These are phyloP conservation scores for Rhadinocentrus ornatus DNA, from an alignment of 2,797 vertebrate genomes.

Conservation along the genomic window DNA sequence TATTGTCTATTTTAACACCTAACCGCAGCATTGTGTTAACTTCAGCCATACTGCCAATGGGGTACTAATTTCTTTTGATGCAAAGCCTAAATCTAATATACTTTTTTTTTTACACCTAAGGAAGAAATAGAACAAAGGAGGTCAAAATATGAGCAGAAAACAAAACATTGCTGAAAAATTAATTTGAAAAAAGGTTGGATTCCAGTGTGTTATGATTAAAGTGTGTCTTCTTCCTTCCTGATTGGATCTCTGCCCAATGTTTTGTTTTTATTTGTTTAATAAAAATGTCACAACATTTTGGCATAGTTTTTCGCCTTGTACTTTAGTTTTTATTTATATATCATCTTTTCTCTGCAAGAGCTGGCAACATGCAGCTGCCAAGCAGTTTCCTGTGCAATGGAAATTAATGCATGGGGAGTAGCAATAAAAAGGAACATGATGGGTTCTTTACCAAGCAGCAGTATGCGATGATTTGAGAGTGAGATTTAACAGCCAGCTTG, in stretches of 20 bases:
- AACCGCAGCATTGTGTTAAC: too few species aligned
- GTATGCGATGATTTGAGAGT: background rate
- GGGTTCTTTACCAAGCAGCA: background rate
- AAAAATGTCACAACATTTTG: too few species aligned
- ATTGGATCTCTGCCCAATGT: background rate
- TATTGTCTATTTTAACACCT: background rate
- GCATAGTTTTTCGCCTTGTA: background rate
- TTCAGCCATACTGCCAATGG: background rate
- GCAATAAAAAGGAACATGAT: background rate
- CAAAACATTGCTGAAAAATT: background rate
- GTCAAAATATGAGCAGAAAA: background rate
- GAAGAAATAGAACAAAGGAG: background rate
- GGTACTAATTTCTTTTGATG: background rate
- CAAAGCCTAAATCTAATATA: background rate
- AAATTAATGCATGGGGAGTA: background rate
- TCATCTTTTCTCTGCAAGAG: background rate
- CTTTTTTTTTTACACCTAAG: background rate
- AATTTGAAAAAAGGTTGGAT: background rate
- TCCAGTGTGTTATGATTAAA: background rate
- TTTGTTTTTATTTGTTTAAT: too few species aligned
- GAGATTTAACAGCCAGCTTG: background rate
- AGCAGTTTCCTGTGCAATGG: background rate
- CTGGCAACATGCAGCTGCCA: background rate
- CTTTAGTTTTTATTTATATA: too few species aligned
- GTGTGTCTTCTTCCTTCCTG: background rate